Percentiles rank a stretch among this genome's conserved stretches.
Evolutionary conservation across 2,888 invertebrate genomes (phyloP).

Genomic region (Dryocosmus kuriphilus): DNA sequence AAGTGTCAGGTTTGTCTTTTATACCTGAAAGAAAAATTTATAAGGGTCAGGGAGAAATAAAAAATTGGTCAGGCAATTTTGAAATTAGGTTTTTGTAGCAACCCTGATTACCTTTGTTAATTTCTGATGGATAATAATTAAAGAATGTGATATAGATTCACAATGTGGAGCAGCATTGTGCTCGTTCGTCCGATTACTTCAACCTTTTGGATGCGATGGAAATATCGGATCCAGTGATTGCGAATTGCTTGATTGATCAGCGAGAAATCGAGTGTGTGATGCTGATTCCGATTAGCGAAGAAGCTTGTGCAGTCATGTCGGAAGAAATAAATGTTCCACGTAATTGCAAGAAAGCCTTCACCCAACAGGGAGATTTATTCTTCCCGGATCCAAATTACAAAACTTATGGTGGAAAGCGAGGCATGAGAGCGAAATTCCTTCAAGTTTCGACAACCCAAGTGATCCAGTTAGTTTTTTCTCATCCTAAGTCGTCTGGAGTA

Average conservation of each 20-base stretch:
- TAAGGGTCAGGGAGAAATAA: too few relatives aligned
- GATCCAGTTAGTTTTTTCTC: slow-evolving; percentile 79
- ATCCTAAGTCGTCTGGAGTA: too few relatives aligned
- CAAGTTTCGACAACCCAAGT: slow-evolving; percentile 84
- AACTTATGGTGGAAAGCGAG: slow-evolving; percentile 82
- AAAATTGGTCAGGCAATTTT: too few relatives aligned
- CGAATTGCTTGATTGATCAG: slow-evolving; percentile 92
- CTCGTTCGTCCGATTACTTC: slow-evolving; percentile 76
- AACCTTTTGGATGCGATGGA: slow-evolving; percentile 86
- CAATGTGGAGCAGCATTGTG: slow-evolving; percentile 77
- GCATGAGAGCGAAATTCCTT: slow-evolving; percentile 79
- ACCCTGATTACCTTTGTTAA: background rate
- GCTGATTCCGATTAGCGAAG: slow-evolving; percentile 84
- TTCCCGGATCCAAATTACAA: slow-evolving; percentile 88
- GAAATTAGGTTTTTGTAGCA: too few relatives aligned
- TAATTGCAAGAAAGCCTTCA: slow-evolving; percentile 84
- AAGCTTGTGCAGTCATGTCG: slow-evolving; percentile 86
- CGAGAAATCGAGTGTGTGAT: slow-evolving; percentile 86
- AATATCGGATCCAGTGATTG: slow-evolving; percentile 87
- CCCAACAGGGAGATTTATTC: slow-evolving; percentile 84
- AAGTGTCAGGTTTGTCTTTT: too few relatives aligned
- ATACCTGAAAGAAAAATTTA: too few relatives aligned
- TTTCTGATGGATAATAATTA: slow-evolving; percentile 6
- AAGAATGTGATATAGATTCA: slow-evolving; percentile 73
- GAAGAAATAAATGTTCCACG: slow-evolving; percentile 82